Percentiles rank a stretch among this genome's conserved stretches.
These are phyloP conservation scores for Nephrotoma appendiculata DNA, from an alignment of 2,888 invertebrate genomes.

Conservation along the genomic window DNA sequence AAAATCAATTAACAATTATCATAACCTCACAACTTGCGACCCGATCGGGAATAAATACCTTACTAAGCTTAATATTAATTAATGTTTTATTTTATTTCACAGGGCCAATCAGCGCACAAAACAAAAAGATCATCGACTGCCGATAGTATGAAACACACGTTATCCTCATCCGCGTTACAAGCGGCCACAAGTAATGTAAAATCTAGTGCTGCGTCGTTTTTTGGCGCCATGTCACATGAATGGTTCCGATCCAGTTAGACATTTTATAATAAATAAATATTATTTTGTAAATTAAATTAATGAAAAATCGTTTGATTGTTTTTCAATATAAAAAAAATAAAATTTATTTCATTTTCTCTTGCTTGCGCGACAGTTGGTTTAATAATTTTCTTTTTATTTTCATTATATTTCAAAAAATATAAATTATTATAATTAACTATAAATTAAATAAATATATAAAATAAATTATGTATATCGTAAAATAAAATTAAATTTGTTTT, in stretches of 20 bases:
- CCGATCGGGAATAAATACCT: neutral
- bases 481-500: neutral
- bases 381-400: neutral
- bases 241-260: constrained; percentile 46
- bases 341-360: neutral
- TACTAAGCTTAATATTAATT: neutral
- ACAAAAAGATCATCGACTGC: neutral
- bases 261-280: neutral
- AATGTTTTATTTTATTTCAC: neutral
- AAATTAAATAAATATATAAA: too few species aligned
- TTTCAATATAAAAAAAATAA: neutral
- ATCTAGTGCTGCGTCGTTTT: constrained; percentile 65
- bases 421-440: neutral
- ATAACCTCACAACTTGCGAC: too few species aligned
- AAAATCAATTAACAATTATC: neutral
- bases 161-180: neutral
- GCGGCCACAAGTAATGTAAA: constrained; percentile 28
- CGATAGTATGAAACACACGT: neutral
- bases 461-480: neutral
- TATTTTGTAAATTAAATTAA: neutral
- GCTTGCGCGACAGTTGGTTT: neutral
- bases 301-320: neutral
- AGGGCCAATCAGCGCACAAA: neutral
- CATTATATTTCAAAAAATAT: neutral
- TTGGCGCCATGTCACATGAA: constrained; percentile 68